These are phyloP conservation scores for Zosterops hypoxanthus DNA, from an alignment of 2,113 vertebrate genomes.

Conservation along the genomic window DNA sequence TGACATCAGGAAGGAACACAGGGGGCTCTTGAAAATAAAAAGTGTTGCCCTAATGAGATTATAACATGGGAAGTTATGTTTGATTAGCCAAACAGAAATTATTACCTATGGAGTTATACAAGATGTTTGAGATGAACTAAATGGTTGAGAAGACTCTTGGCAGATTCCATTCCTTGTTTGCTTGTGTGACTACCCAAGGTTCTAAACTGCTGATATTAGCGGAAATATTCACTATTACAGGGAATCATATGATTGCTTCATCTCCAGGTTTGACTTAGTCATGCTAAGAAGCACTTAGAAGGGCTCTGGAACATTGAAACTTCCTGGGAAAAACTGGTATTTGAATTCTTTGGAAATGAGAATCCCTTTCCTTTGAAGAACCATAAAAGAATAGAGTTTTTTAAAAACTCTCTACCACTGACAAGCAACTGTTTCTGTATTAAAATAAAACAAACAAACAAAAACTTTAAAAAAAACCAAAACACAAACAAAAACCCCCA, in stretches of 20 bases:
- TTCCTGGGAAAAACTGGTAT: neutral
- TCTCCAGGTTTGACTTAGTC: neutral
- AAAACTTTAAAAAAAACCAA: neutral
- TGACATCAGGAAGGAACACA: neutral
- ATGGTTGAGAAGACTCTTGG: rapidly evolving
- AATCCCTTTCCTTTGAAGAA: neutral
- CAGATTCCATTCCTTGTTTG: neutral
- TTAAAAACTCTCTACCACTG: neutral
- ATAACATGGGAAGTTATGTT: neutral
- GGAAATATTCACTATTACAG: neutral
- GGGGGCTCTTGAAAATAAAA: neutral
- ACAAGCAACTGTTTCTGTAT: neutral
- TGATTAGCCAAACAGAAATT: neutral
- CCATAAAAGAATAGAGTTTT: neutral
- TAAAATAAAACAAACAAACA: neutral
- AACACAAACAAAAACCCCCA: neutral
- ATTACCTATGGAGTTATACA: neutral
- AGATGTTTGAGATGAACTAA: neutral
- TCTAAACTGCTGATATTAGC: neutral
- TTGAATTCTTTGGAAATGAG: neutral
- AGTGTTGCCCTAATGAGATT: neutral
- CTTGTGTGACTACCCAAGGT: neutral
- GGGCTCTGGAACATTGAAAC: neutral
- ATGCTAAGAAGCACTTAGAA: neutral
- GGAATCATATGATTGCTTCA: neutral